A percentile compares a stretch with the other conserved stretches of the same genome.
phyloP scores from a whole-genome alignment of 2,113 vertebrate genomes.

The Eulemur rufifrons region DNA sequence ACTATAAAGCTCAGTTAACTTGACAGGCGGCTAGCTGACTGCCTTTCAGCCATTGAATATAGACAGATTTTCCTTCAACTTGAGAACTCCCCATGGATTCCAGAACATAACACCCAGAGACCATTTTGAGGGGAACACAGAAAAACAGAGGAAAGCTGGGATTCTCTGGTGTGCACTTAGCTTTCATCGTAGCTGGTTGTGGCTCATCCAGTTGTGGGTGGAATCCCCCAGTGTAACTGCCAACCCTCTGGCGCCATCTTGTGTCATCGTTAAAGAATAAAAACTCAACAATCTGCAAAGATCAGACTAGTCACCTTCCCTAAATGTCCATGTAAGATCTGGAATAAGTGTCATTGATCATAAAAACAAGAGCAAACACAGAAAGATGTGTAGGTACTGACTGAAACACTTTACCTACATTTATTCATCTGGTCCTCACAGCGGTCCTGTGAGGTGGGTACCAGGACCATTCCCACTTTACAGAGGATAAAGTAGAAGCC shows the following conservation, averaged over 20 bases:
- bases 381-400: fast-evolving
- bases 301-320: background rate
- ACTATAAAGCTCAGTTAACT: background rate
- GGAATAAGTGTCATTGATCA: background rate
- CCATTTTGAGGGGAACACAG: background rate
- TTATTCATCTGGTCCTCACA: background rate
- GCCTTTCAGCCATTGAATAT: background rate
- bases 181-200: background rate
- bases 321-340: background rate
- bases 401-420: background rate
- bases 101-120: background rate
- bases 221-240: background rate
- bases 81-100: background rate
- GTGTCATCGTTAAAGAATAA: slow-evolving; percentile 23
- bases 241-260: slow-evolving; percentile 61
- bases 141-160: background rate
- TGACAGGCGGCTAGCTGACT: too few species aligned
- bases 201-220: background rate
- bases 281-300: background rate
- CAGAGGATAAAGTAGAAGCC: background rate
- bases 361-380: background rate
- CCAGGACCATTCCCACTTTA: background rate
- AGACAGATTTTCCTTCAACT: background rate
- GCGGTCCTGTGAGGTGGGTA: background rate
- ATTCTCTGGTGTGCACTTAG: background rate